These are phyloP conservation scores for Thinocorus orbignyianus DNA, from an alignment of 2,113 vertebrate genomes.

Conservation along the genomic window DNA sequence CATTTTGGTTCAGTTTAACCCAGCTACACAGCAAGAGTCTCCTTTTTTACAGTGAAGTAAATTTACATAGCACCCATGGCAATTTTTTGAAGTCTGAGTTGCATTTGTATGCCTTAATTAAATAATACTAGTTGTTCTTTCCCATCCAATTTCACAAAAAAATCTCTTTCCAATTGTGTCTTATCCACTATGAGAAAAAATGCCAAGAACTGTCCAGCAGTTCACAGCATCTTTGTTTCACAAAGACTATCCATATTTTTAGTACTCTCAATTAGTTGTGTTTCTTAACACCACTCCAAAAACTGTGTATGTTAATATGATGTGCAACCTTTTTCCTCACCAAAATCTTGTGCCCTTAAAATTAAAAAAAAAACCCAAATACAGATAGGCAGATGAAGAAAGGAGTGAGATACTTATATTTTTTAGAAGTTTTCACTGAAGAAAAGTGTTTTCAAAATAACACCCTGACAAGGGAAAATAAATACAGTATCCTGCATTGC, in stretches of 20 bases:
- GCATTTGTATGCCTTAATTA: background rate
- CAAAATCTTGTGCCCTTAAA: background rate
- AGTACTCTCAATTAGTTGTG: background rate
- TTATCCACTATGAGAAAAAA: background rate
- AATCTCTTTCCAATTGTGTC: background rate
- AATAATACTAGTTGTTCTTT: background rate
- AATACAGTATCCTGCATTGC: background rate
- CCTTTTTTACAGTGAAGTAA: background rate
- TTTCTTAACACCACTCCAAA: slow-evolving; percentile 9
- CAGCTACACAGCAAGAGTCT: background rate
- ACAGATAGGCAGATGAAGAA: slow-evolving; percentile 3
- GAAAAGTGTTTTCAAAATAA: slow-evolving; percentile 1
- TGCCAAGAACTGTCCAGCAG: background rate
- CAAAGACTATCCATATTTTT: background rate
- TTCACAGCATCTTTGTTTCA: background rate
- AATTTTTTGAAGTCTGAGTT: background rate
- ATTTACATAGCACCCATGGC: background rate
- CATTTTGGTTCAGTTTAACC: background rate
- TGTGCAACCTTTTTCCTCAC: slow-evolving; percentile 36
- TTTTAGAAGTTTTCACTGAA: slow-evolving; percentile 29
- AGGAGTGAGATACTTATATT: background rate
- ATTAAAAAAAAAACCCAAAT: background rate
- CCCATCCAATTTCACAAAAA: background rate
- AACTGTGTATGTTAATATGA: background rate
- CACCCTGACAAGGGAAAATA: background rate